Percentiles rank a stretch among this genome's conserved stretches.
Evolutionary conservation across 2,797 vertebrate genomes (phyloP).

Genomic region (Cetoscarus ocellatus): DNA sequence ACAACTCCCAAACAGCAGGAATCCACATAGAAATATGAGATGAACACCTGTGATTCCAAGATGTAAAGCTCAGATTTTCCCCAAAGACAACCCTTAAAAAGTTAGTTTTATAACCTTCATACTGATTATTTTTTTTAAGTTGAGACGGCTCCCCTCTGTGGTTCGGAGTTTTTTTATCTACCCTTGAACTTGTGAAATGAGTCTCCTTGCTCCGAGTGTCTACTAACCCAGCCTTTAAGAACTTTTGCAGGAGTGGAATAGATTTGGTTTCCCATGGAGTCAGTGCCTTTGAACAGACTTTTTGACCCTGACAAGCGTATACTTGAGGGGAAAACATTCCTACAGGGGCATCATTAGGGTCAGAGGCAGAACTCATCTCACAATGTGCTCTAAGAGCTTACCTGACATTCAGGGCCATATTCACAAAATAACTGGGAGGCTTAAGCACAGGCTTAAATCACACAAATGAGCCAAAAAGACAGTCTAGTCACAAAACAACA

Average conservation of each 20-base stretch:
- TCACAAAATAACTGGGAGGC: no score
- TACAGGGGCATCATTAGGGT: not conserved
- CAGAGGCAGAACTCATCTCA: not conserved
- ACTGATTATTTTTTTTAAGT: slow-evolving; percentile 26
- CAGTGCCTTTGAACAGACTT: not conserved
- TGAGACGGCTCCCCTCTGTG: slow-evolving; percentile 33
- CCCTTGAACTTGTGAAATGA: slow-evolving; percentile 38
- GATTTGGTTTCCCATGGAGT: slow-evolving; percentile 8
- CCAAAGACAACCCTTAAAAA: slow-evolving; percentile 47
- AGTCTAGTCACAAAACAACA: no score
- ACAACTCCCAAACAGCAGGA: slow-evolving; percentile 17
- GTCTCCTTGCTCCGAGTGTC: slow-evolving; percentile 23
- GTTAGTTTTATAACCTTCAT: slow-evolving; percentile 42
- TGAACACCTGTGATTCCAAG: slow-evolving; percentile 46
- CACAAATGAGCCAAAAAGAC: no score
- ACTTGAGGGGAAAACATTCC: not conserved
- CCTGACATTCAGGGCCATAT: no score
- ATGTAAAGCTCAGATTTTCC: slow-evolving; percentile 38
- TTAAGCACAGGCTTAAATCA: no score
- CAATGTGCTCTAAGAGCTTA: not conserved
- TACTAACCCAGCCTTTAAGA: slow-evolving; percentile 31
- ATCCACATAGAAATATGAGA: slow-evolving; percentile 43
- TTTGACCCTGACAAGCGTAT: slow-evolving; percentile 22
- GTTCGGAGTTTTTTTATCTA: slow-evolving; percentile 31
- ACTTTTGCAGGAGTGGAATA: slow-evolving; percentile 15